Percentiles rank a stretch among this genome's conserved stretches.
Evolutionary conservation across 1,140 invertebrate species (phyloP).

Genomic region (Wasmannia auropunctata): DNA sequence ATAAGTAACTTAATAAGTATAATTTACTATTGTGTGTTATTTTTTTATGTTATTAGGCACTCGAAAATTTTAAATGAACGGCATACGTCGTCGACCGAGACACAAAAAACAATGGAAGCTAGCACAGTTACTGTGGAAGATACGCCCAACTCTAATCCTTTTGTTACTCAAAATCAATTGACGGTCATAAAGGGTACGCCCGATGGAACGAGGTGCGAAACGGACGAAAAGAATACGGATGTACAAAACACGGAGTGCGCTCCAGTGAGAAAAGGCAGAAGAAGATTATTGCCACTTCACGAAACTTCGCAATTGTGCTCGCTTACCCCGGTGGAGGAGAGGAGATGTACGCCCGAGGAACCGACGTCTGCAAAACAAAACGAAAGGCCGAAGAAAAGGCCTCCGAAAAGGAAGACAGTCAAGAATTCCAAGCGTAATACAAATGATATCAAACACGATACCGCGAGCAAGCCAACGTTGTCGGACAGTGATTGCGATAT

Average conservation of each 20-base stretch:
- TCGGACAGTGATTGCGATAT: constrained; percentile 28
- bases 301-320: constrained; percentile 75
- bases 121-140: constrained; percentile 21
- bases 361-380: background rate
- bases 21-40: constrained; percentile 4
- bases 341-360: background rate
- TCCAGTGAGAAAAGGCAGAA: constrained; percentile 57
- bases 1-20: background rate
- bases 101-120: background rate
- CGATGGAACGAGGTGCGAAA: constrained; percentile 50
- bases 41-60: constrained; percentile 14
- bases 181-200: constrained; percentile 68
- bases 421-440: constrained; percentile 4
- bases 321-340: constrained; percentile 69
- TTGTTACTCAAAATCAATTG: background rate
- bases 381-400: constrained; percentile 28
- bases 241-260: background rate
- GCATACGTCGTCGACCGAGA: background rate
- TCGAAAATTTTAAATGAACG: background rate
- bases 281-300: constrained; percentile 71
- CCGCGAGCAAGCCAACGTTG: background rate
- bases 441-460: background rate
- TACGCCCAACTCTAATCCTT: background rate
- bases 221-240: constrained; percentile 11
- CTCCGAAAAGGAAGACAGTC: constrained; percentile 29